A percentile compares a stretch with the other conserved stretches of the same genome.
phyloP scores from a whole-genome alignment of 2,797 vertebrate genomes.

The Myotis daubentonii region DNA sequence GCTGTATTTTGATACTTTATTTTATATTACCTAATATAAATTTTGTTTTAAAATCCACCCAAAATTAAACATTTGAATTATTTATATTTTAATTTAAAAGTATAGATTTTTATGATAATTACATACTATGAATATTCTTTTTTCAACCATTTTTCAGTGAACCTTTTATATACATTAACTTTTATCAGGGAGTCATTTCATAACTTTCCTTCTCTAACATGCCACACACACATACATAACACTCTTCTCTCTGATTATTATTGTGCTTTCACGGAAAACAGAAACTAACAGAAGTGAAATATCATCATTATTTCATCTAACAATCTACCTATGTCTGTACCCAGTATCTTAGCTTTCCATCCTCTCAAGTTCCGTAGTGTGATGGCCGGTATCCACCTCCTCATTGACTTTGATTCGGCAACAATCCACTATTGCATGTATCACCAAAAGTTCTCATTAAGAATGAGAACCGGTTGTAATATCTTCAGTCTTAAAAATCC shows the following conservation, averaged over 20 bases:
- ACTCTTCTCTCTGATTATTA: background rate
- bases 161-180: background rate
- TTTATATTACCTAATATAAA: background rate
- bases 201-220: background rate
- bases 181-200: background rate
- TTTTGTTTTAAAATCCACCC: background rate
- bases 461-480: background rate
- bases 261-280: constrained; percentile 1
- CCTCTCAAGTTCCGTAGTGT: background rate
- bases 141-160: background rate
- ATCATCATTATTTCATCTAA: background rate
- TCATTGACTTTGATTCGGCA: background rate
- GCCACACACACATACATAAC: background rate
- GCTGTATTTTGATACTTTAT: background rate
- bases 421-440: background rate
- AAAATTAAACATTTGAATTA: background rate
- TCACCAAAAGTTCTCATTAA: background rate
- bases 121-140: background rate
- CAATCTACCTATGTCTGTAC: background rate
- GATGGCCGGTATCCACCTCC: background rate
- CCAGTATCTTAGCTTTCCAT: background rate
- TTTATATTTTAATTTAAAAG: background rate
- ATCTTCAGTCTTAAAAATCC: background rate
- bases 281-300: background rate
- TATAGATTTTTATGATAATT: background rate